phyloP scores from a whole-genome alignment of 2,888 invertebrate genomes.

The Drosophila putrida region DNA sequence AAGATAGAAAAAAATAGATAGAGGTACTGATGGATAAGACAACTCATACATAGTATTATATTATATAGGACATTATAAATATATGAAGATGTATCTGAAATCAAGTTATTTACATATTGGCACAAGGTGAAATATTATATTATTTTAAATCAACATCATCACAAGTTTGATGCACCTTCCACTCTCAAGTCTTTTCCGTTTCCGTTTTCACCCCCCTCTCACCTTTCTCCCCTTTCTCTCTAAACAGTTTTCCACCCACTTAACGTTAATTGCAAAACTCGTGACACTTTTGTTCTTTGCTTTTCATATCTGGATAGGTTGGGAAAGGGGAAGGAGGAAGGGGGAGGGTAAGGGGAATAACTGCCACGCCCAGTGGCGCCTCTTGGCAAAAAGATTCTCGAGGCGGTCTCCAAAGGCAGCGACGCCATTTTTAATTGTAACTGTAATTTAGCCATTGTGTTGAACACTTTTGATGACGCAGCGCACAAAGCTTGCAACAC shows the following conservation, averaged over 20 bases:
- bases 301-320: constrained; percentile 21
- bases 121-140: background rate
- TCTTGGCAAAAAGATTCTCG: constrained; percentile 45
- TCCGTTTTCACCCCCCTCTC: background rate
- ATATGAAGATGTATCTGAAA: background rate
- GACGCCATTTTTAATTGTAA: constrained; percentile 80
- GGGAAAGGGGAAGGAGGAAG: background rate
- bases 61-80: background rate
- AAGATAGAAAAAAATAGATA: too few species aligned
- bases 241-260: constrained; percentile 42
- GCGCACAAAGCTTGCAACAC: constrained; percentile 5
- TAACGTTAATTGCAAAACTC: constrained; percentile 63
- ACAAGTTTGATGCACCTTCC: background rate
- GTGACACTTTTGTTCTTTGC: constrained; percentile 27
- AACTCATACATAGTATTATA: too few species aligned
- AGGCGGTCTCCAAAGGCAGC: constrained; percentile 41
- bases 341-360: background rate
- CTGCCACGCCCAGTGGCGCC: background rate
- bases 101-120: background rate
- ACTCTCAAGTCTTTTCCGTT: background rate
- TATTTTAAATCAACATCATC: background rate
- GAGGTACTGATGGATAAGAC: too few species aligned
- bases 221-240: background rate
- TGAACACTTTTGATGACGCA: constrained; percentile 66
- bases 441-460: constrained; percentile 80